Conservation (phyloP, 2,888 invertebrate species). For the Melinopterus prodromus region DNA sequence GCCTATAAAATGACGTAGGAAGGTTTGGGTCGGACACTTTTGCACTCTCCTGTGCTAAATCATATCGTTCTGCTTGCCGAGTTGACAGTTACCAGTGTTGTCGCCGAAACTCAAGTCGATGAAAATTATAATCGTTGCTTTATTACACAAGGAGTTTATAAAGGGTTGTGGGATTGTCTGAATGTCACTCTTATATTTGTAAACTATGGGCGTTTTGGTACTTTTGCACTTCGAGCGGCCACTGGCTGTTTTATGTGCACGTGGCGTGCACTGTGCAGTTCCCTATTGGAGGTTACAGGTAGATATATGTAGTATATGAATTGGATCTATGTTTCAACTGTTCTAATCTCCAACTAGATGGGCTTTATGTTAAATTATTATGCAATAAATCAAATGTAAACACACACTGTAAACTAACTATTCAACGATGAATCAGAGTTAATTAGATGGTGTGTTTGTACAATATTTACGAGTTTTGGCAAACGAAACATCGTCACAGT, state of each 20-base stretch:
- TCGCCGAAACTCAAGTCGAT: not conserved
- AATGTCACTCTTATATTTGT: too few relatives aligned
- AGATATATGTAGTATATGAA: too few relatives aligned
- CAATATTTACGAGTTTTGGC: not conserved
- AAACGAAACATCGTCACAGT: not conserved
- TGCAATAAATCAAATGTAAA: not conserved
- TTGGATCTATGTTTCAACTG: too few relatives aligned
- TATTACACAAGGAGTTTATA: not conserved
- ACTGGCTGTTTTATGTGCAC: too few relatives aligned
- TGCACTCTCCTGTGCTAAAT: not conserved
- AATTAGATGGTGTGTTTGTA: not conserved
- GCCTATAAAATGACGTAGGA: not conserved
- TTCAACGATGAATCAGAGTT: not conserved
- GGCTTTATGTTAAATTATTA: not conserved
- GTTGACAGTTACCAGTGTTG: not conserved
- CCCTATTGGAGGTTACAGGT: too few relatives aligned
- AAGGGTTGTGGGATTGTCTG: not conserved
- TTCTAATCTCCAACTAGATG: too few relatives aligned
- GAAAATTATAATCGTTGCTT: not conserved
- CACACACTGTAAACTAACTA: not conserved
- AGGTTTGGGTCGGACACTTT: not conserved
- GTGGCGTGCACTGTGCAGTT: too few relatives aligned
- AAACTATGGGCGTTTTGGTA: too few relatives aligned
- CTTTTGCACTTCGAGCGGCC: too few relatives aligned
- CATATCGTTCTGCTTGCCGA: not conserved